Conservation (phyloP, 2,797 vertebrate species). For the Calcarius lapponicus region DNA sequence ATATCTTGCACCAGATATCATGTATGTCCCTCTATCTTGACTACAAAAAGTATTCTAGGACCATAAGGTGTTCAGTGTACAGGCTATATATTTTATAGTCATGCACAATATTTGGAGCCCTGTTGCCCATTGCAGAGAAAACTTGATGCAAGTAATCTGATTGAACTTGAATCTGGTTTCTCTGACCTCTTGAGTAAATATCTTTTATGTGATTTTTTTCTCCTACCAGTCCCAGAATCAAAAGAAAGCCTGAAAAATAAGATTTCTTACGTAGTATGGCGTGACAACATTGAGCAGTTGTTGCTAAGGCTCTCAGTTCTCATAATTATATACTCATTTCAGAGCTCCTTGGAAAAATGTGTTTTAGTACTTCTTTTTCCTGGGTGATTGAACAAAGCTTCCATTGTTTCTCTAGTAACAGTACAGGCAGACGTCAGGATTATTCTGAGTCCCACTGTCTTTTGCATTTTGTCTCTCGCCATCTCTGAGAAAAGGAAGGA, state of each 20-base stretch:
- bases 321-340: neutral
- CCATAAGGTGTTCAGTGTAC: neutral
- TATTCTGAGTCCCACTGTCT: neutral
- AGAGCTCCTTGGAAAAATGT: neutral
- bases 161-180: neutral
- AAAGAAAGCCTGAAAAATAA: neutral
- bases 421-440: neutral
- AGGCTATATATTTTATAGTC: neutral
- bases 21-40: neutral
- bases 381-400: neutral
- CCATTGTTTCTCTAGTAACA: neutral
- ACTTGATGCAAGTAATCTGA: neutral
- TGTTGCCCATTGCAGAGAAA: neutral
- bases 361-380: neutral
- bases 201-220: neutral
- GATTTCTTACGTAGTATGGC: neutral
- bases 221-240: neutral
- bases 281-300: neutral
- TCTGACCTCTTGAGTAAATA: neutral
- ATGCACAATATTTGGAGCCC: neutral
- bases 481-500: neutral
- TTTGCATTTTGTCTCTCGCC: neutral
- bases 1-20: neutral
- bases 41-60: neutral
- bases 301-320: conserved; percentile 38